Conservation (phyloP, 2,113 vertebrate genomes). For the Phoxinus phoxinus region DNA sequence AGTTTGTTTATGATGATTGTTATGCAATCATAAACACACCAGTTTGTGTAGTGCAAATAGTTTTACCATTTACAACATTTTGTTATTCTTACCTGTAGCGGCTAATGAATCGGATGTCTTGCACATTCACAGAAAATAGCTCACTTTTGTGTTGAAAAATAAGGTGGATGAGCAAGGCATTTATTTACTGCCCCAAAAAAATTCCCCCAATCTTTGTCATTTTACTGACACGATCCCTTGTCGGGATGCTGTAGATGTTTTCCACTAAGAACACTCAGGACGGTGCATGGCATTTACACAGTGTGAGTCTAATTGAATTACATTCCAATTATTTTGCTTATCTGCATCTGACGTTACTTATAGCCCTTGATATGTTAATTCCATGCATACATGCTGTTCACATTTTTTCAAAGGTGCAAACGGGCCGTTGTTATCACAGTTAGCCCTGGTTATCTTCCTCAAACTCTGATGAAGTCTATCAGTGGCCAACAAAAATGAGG, state of each 20-base stretch:
- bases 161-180: background rate
- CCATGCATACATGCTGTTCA: background rate
- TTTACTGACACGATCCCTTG: background rate
- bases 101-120: background rate
- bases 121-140: background rate
- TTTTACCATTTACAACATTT: background rate
- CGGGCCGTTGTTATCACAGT: background rate
- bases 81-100: background rate
- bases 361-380: constrained; percentile 1
- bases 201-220: background rate
- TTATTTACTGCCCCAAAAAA: background rate
- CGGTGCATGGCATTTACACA: background rate
- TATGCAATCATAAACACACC: background rate
- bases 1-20: background rate
- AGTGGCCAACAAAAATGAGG: constrained; percentile 44
- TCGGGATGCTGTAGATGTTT: background rate
- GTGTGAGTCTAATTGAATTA: background rate
- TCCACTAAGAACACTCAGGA: background rate
- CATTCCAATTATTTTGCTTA: background rate
- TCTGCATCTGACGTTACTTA: background rate
- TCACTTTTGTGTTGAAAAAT: background rate
- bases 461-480: constrained; percentile 2
- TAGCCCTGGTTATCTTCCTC: constrained; percentile 12
- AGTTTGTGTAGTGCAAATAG: background rate
- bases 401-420: constrained; percentile 6